phyloP scores from a whole-genome alignment of 2,888 invertebrate species.

The Platyscelio sp. region DNA sequence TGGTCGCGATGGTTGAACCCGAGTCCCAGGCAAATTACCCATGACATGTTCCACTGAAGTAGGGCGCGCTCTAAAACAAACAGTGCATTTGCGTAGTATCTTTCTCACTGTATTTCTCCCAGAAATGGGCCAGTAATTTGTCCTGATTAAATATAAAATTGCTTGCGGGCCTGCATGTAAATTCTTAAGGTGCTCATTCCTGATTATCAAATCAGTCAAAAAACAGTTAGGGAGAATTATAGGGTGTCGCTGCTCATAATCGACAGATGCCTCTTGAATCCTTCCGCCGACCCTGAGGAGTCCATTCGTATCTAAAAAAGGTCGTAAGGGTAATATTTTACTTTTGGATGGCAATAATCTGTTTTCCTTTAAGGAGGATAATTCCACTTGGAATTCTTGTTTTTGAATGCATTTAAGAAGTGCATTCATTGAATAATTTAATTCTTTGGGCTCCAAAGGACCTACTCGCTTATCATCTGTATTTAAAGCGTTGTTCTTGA shows the following conservation, averaged over 20 bases:
- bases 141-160: neutral
- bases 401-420: neutral
- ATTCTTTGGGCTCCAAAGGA: neutral
- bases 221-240: slow-evolving; percentile 32
- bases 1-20: neutral
- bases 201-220: slow-evolving; percentile 25
- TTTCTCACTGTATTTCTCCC: neutral
- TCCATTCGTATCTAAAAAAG: neutral
- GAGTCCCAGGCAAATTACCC: neutral
- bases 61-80: neutral
- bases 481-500: neutral
- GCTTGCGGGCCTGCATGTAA: slow-evolving; percentile 33
- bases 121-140: neutral
- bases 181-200: slow-evolving; percentile 23
- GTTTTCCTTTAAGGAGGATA: neutral
- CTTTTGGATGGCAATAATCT: neutral
- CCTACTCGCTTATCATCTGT: neutral
- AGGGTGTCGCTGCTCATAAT: slow-evolving; percentile 18
- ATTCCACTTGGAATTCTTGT: neutral
- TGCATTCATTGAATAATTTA: neutral
- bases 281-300: neutral
- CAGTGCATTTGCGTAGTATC: neutral
- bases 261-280: neutral
- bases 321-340: neutral
- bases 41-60: neutral